Evolutionary conservation across 37 sponge, comb jelly and placozoan genomes (phyloP).

Genomic region (Ephydatia muelleri): DNA sequence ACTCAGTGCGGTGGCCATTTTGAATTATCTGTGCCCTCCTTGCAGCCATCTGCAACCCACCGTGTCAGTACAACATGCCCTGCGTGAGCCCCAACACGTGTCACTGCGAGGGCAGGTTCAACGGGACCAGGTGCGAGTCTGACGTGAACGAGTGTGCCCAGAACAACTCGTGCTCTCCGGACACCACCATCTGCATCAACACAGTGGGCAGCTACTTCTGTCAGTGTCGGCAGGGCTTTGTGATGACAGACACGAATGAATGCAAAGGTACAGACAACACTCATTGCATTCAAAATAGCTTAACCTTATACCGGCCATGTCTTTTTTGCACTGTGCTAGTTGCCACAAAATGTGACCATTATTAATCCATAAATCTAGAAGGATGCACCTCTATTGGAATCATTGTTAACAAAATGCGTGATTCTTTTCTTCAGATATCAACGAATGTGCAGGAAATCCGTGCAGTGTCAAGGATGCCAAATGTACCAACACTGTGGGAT

Average conservation of each 20-base stretch:
- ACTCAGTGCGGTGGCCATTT: no score
- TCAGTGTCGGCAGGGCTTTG: background rate
- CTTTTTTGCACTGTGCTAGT: no score
- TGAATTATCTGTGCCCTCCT: no score
- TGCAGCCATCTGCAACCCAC: background rate
- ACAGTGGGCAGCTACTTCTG: constrained; percentile 1
- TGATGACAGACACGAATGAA: background rate
- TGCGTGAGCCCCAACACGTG: background rate
- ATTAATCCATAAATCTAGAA: no score
- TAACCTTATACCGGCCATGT: no score
- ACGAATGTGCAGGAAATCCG: background rate
- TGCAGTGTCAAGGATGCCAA: background rate
- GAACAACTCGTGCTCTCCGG: background rate
- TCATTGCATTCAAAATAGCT: no score
- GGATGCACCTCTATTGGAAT: background rate
- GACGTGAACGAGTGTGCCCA: background rate
- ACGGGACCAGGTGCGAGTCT: background rate
- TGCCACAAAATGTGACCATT: no score
- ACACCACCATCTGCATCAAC: background rate
- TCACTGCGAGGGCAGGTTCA: background rate
- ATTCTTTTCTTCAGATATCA: background rate
- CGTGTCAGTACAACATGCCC: background rate
- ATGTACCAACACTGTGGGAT: background rate
- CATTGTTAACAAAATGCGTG: background rate
- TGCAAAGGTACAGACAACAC: background rate